Conservation (phyloP, 2,797 vertebrate genomes). For the Pagetopsis macropterus region DNA sequence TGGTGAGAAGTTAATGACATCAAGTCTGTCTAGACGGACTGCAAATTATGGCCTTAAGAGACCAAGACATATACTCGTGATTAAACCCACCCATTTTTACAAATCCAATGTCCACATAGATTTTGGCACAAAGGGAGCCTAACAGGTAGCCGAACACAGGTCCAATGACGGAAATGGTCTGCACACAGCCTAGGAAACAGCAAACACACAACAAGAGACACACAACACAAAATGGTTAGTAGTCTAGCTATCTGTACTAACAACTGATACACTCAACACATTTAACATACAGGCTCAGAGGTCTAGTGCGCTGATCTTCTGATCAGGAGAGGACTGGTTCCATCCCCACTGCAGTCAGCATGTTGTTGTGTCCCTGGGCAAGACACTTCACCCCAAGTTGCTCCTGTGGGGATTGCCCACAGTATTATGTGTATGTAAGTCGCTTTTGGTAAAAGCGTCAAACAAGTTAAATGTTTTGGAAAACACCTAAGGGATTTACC, state of each 20-base stretch:
- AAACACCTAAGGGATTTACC: constrained; percentile 19
- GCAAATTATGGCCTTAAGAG: not conserved
- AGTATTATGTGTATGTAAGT: too few relatives aligned
- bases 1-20: not conserved
- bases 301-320: too few relatives aligned
- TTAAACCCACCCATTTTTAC: constrained; percentile 88
- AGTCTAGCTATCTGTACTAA: not conserved
- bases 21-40: not conserved
- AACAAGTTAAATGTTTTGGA: too few relatives aligned
- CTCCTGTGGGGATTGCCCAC: too few relatives aligned
- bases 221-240: constrained; percentile 5
- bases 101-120: constrained; percentile 93
- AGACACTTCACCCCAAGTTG: too few relatives aligned
- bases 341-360: too few relatives aligned
- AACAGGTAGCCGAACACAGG: constrained; percentile 87
- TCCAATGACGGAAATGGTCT: constrained; percentile 88
- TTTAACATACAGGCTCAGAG: not conserved
- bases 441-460: too few relatives aligned
- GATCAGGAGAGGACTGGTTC: too few relatives aligned
- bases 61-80: not conserved
- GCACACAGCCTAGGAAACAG: constrained; percentile 82
- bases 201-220: constrained; percentile 25
- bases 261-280: not conserved
- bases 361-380: too few relatives aligned
- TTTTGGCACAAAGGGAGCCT: constrained; percentile 86